Conservation (phyloP, 2,113 vertebrate species). For the Cynopterus brachyotis region DNA sequence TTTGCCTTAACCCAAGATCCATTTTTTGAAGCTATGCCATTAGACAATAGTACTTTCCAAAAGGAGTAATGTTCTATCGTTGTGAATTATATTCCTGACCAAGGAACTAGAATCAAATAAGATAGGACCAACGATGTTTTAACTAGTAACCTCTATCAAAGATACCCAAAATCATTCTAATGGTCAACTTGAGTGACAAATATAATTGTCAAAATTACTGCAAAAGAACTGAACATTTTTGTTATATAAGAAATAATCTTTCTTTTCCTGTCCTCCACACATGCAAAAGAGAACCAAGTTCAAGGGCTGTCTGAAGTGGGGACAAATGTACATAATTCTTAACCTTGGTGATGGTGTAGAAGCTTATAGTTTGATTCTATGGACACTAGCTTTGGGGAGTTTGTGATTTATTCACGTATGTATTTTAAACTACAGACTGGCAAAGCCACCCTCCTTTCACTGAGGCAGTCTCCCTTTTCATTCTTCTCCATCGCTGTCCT, state of each 20-base stretch:
- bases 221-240: neutral
- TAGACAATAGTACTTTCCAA: neutral
- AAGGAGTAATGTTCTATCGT: neutral
- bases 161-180: neutral
- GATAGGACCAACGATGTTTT: neutral
- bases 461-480: neutral
- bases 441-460: neutral
- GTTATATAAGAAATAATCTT: neutral
- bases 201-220: neutral
- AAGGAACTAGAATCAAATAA: neutral
- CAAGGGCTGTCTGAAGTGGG: neutral
- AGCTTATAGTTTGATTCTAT: neutral
- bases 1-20: neutral
- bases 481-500: neutral
- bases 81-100: neutral
- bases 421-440: conserved; percentile 32
- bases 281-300: neutral
- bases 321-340: neutral
- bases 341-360: neutral
- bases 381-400: neutral
- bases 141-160: neutral
- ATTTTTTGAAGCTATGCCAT: conserved; percentile 12
- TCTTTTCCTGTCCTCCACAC: neutral
- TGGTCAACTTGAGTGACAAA: neutral
- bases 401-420: neutral